Evolutionary conservation across 2,113 vertebrate species (phyloP).

Genomic region (Cyprichromis sp.): DNA sequence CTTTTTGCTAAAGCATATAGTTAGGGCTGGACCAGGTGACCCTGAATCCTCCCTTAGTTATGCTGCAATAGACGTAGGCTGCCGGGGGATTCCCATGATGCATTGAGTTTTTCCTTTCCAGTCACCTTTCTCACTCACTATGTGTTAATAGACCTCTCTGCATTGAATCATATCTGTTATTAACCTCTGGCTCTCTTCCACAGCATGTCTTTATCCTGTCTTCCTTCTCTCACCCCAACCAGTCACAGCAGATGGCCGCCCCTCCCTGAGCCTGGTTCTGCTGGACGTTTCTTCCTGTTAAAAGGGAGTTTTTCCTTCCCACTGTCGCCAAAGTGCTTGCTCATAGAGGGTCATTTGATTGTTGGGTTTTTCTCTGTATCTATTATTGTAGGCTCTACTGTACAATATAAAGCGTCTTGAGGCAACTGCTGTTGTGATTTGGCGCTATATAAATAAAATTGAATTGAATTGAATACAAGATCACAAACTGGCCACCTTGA

Average conservation of each 20-base stretch:
- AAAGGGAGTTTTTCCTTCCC: no score
- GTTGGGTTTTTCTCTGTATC: no score
- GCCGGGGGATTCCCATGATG: no score
- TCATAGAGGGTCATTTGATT: no score
- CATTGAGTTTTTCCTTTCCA: no score
- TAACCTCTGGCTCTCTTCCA: rapidly evolving
- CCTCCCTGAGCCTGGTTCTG: no score
- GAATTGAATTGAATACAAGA: background rate
- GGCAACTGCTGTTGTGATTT: background rate
- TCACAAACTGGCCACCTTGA: background rate
- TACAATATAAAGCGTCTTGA: background rate
- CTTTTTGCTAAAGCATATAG: background rate
- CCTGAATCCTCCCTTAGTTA: background rate
- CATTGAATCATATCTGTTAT: rapidly evolving
- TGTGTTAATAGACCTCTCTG: rapidly evolving
- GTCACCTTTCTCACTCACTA: rapidly evolving
- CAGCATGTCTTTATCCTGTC: background rate
- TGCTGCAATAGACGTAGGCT: rapidly evolving
- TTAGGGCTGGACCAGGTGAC: background rate
- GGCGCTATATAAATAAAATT: background rate
- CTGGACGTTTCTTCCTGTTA: rapidly evolving
- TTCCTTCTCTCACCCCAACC: rapidly evolving
- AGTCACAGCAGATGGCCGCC: background rate
- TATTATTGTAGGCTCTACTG: no score
- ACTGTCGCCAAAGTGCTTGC: no score